A percentile compares a stretch with the other conserved stretches of the same genome.
Conservation (phyloP, 2,888 invertebrate species). For the Pachycephus smyrnensis region DNA sequence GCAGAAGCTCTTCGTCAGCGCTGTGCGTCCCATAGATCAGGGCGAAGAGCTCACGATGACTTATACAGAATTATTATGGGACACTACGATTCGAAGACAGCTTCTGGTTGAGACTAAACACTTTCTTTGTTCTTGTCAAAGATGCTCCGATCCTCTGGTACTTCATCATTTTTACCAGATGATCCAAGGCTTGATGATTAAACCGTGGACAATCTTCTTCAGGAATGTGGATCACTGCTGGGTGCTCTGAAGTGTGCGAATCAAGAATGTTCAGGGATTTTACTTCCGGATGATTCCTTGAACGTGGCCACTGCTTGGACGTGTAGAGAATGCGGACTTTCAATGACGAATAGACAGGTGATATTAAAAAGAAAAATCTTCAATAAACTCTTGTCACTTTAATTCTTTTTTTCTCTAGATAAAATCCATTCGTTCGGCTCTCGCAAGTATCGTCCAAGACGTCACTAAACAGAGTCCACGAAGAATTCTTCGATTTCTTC, state of each 20-base stretch:
- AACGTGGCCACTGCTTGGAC: constrained; percentile 71
- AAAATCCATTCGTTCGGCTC: constrained; percentile 47
- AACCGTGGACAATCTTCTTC: not conserved
- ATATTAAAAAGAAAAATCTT: constrained; percentile 34
- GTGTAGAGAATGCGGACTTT: constrained; percentile 71
- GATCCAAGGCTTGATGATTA: not conserved
- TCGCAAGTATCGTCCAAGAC: constrained; percentile 71
- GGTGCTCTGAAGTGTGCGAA: constrained; percentile 73
- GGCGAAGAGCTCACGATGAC: constrained; percentile 76
- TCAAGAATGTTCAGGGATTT: constrained; percentile 68
- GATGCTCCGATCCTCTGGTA: constrained; percentile 76
- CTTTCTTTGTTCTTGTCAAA: constrained; percentile 75
- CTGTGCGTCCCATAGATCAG: constrained; percentile 71
- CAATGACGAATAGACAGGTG: constrained; percentile 70
- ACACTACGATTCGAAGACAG: constrained; percentile 73
- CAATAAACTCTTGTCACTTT: not conserved
- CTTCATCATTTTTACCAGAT: not conserved
- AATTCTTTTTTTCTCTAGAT: constrained; percentile 41
- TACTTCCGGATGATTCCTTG: constrained; percentile 72
- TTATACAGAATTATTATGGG: constrained; percentile 78
- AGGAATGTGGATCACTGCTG: constrained; percentile 74
- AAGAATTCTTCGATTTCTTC: constrained; percentile 72
- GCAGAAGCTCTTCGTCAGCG: constrained; percentile 73
- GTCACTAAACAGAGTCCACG: constrained; percentile 69
- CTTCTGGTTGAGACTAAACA: constrained; percentile 77